These are phyloP conservation scores for Torymus auratus DNA, from an alignment of 2,888 invertebrate species.

Conservation along the genomic window DNA sequence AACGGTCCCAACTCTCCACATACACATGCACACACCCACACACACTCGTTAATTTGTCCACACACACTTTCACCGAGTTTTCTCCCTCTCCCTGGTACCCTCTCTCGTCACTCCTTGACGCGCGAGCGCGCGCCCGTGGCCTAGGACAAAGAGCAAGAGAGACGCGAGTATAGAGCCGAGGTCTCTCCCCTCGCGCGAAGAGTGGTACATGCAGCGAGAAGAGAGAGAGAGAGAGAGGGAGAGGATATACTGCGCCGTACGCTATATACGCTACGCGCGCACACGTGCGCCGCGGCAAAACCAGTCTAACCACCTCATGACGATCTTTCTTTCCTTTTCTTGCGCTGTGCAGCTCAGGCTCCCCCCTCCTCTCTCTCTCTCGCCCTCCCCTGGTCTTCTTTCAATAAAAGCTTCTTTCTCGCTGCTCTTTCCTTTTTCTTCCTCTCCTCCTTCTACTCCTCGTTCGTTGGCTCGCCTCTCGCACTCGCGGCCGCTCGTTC, in stretches of 20 bases:
- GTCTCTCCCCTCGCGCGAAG: slow-evolving; percentile 56
- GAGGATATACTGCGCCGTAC: slow-evolving; percentile 44
- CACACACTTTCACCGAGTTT: slow-evolving; percentile 46
- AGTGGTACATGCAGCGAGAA: slow-evolving; percentile 50
- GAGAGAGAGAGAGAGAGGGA: slow-evolving; percentile 47
- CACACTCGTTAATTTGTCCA: slow-evolving; percentile 37
- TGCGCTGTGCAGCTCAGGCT: slow-evolving; percentile 46
- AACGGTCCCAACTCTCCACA: slow-evolving; percentile 2
- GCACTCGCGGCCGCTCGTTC: background rate
- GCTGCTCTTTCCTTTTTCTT: slow-evolving; percentile 48
- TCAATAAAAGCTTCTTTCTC: slow-evolving; percentile 56
- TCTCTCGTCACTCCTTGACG: slow-evolving; percentile 44
- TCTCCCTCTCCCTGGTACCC: slow-evolving; percentile 35
- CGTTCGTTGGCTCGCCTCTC: slow-evolving; percentile 6
- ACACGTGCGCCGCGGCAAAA: slow-evolving; percentile 69
- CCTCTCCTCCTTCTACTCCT: slow-evolving; percentile 5
- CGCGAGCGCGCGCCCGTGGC: slow-evolving; percentile 38
- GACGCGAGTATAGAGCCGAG: slow-evolving; percentile 19
- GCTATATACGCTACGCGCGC: slow-evolving; percentile 59
- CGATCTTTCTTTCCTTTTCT: slow-evolving; percentile 73
- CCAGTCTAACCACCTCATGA: slow-evolving; percentile 77
- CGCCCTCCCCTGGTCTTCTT: slow-evolving; percentile 32
- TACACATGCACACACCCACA: slow-evolving; percentile 34
- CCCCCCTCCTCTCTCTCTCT: slow-evolving; percentile 9
- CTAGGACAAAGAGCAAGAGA: slow-evolving; percentile 56